These are phyloP conservation scores for pig (Sus scrofa) DNA, from an alignment of 2,113 vertebrate genomes.

Conservation along the genomic window DNA sequence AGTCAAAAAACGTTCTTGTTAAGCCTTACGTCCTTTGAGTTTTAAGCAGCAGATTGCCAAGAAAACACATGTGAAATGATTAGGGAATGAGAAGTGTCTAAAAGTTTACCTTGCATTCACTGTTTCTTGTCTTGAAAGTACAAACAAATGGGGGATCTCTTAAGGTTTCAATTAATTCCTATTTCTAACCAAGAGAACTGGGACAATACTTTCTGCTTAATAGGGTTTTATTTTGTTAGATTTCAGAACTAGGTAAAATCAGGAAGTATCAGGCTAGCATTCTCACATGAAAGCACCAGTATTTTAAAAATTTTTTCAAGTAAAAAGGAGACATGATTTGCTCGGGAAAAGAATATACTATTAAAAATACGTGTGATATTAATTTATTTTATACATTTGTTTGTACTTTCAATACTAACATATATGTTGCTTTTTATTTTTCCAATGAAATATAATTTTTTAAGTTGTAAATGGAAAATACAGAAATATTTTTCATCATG, in stretches of 20 bases:
- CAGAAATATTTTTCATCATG: not conserved
- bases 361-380: not conserved
- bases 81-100: not conserved
- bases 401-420: not conserved
- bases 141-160: slow-evolving; percentile 24
- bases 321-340: not conserved
- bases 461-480: not conserved
- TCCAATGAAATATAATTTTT: not conserved
- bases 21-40: not conserved
- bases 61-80: not conserved
- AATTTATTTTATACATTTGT: not conserved
- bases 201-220: not conserved
- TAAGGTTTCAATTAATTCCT: slow-evolving; percentile 61
- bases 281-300: not conserved
- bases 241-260: slow-evolving; percentile 23
- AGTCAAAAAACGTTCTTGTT: slow-evolving; percentile 29
- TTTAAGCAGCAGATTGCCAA: slow-evolving; percentile 53
- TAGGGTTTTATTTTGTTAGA: not conserved
- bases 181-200: slow-evolving; percentile 21
- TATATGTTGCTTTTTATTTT: not conserved
- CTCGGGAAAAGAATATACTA: not conserved
- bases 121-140: slow-evolving; percentile 26
- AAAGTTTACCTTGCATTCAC: not conserved
- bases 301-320: not conserved
- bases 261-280: not conserved